Evolutionary conservation across 2,888 invertebrate genomes (phyloP).

Genomic region (Isoperla grammatica): DNA sequence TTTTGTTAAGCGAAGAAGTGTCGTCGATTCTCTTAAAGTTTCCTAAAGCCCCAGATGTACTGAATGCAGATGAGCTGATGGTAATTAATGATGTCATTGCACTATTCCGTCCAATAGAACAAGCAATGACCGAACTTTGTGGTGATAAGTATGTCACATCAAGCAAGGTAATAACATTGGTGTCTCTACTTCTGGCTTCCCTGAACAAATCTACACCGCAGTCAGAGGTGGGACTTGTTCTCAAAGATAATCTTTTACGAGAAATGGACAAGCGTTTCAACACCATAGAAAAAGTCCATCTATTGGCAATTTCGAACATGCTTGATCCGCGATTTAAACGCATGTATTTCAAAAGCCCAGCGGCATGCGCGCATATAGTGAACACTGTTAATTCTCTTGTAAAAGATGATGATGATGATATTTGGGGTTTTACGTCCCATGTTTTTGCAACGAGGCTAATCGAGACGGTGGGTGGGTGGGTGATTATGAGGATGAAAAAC

Average conservation of each 20-base stretch:
- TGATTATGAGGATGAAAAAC: too few relatives aligned
- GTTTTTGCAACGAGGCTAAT: too few relatives aligned
- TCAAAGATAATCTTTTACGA: constrained; percentile 4
- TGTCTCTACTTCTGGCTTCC: constrained; percentile 20
- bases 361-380: constrained; percentile 31
- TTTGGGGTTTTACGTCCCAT: too few relatives aligned
- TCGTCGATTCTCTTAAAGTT: constrained; percentile 27
- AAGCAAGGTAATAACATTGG: constrained; percentile 30
- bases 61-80: constrained; percentile 27
- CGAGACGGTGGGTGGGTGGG: too few relatives aligned
- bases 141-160: constrained; percentile 29
- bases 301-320: constrained; percentile 35
- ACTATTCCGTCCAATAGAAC: constrained; percentile 30
- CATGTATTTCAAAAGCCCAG: constrained; percentile 34
- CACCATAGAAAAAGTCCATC: constrained; percentile 16
- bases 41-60: constrained; percentile 28
- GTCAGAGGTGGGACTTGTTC: not conserved
- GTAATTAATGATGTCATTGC: constrained; percentile 27
- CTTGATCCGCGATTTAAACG: constrained; percentile 37
- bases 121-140: constrained; percentile 30
- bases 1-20: constrained; percentile 16
- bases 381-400: too few relatives aligned
- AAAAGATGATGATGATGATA: too few relatives aligned
- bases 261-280: constrained; percentile 10
- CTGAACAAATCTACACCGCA: not conserved